phyloP scores from a whole-genome alignment of 2,797 vertebrate species.

The Gadopsis marmoratus region DNA sequence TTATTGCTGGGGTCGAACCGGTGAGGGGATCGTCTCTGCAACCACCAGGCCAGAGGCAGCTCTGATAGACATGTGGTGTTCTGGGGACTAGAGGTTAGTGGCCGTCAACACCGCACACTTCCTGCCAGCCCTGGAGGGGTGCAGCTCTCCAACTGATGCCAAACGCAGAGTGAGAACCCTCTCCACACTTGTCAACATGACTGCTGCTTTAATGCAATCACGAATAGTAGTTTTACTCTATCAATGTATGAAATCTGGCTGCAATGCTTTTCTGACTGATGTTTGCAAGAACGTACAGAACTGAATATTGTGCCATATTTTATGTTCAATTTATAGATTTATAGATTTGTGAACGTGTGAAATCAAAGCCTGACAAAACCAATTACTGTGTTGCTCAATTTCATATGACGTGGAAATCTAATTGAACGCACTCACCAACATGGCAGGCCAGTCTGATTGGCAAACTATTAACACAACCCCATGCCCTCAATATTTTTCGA shows the following conservation, averaged over 20 bases:
- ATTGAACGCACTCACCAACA: slow-evolving; percentile 68
- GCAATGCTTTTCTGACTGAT: slow-evolving; percentile 16
- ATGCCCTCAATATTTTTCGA: slow-evolving; percentile 63
- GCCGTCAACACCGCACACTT: slow-evolving; percentile 38
- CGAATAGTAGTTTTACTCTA: slow-evolving; percentile 26
- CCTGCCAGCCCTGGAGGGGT: slow-evolving; percentile 35
- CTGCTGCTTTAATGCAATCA: slow-evolving; percentile 39
- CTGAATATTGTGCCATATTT: slow-evolving; percentile 31
- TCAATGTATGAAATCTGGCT: slow-evolving; percentile 21
- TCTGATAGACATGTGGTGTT: slow-evolving; percentile 41
- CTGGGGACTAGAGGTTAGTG: slow-evolving; percentile 45
- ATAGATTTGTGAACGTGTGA: slow-evolving; percentile 51
- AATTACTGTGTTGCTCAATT: slow-evolving; percentile 58
- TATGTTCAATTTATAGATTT: slow-evolving; percentile 47
- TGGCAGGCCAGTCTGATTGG: slow-evolving; percentile 55
- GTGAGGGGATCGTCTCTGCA: slow-evolving; percentile 42
- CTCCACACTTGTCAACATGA: slow-evolving; percentile 31
- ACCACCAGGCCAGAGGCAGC: slow-evolving; percentile 30
- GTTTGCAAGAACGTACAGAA: slow-evolving; percentile 16
- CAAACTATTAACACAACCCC: slow-evolving; percentile 72
- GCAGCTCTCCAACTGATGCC: slow-evolving; percentile 21
- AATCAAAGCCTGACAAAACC: slow-evolving; percentile 60
- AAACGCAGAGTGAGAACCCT: slow-evolving; percentile 44
- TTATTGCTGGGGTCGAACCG: slow-evolving; percentile 27
- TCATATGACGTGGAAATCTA: slow-evolving; percentile 70